These are phyloP conservation scores for Talpa occidentalis DNA, from an alignment of 2,113 vertebrate species.

Conservation along the genomic window DNA sequence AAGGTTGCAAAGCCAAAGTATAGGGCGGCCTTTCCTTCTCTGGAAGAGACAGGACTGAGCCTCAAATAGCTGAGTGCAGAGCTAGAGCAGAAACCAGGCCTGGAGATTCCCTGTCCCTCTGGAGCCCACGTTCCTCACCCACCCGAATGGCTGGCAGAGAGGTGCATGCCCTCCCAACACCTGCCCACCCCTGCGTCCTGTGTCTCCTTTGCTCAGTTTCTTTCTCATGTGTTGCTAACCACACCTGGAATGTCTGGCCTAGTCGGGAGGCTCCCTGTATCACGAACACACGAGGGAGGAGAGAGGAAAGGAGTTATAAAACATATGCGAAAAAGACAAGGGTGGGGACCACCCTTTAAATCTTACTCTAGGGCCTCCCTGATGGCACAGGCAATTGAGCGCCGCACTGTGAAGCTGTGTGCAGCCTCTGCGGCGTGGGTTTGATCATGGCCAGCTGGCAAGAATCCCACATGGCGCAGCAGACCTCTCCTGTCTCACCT, in stretches of 20 bases:
- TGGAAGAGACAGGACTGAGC: rapidly evolving
- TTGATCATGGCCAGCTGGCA: no score
- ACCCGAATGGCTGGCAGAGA: rapidly evolving
- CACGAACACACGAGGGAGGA: background rate
- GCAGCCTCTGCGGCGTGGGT: no score
- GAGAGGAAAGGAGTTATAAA: background rate
- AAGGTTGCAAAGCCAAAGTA: background rate
- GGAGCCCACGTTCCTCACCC: no score
- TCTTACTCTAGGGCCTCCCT: no score
- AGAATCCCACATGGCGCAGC: no score
- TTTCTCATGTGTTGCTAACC: background rate
- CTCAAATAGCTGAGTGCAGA: background rate
- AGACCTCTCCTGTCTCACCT: no score
- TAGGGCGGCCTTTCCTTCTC: background rate
- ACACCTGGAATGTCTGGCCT: background rate
- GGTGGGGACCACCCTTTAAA: background rate
- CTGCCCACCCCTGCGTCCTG: rapidly evolving
- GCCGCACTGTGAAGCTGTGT: no score
- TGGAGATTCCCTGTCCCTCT: no score
- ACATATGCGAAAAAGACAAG: background rate
- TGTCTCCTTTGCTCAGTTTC: rapidly evolving
- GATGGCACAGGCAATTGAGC: no score
- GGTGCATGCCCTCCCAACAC: rapidly evolving
- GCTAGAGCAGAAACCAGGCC: background rate
- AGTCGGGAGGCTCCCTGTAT: background rate